Conservation (phyloP, 2,888 invertebrate genomes). For the Protophormia terraenovae region DNA sequence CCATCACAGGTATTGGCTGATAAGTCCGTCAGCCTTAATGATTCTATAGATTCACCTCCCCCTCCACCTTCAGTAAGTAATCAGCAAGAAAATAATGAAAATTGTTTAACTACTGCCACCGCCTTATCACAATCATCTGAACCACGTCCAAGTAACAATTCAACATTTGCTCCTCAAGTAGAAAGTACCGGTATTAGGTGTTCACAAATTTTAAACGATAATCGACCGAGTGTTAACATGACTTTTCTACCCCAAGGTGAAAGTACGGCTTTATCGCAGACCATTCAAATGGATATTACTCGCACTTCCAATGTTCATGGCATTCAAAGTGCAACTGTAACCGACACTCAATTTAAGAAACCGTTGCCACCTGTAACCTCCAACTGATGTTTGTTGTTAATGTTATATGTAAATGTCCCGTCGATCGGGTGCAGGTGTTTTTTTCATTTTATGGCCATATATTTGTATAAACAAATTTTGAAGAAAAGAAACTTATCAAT, state of each 20-base stretch:
- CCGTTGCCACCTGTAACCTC: constrained; percentile 70
- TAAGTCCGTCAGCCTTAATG: constrained; percentile 53
- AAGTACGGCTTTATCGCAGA: constrained; percentile 68
- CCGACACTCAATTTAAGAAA: constrained; percentile 68
- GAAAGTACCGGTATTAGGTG: not conserved
- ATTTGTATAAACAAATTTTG: not conserved
- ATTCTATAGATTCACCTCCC: constrained; percentile 22
- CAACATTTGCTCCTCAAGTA: constrained; percentile 18
- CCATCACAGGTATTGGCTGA: constrained; percentile 34
- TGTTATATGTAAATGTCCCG: constrained; percentile 25
- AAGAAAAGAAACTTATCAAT: not conserved
- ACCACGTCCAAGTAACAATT: not conserved
- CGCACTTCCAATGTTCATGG: not conserved
- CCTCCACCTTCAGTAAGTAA: not conserved
- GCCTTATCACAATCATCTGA: not conserved
- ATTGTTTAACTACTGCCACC: not conserved
- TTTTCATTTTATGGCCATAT: constrained; percentile 25
- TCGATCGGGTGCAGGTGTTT: constrained; percentile 6
- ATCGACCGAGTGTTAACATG: constrained; percentile 61
- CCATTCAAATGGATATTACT: constrained; percentile 54
- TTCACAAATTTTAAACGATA: constrained; percentile 18
- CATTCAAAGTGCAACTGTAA: not conserved
- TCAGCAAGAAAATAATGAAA: constrained; percentile 31
- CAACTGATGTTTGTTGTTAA: constrained; percentile 43
- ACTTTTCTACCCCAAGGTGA: constrained; percentile 69